Base-by-base conservation (phyloP, 2,888 invertebrate genomes). In the Acheta domesticus region DNA sequence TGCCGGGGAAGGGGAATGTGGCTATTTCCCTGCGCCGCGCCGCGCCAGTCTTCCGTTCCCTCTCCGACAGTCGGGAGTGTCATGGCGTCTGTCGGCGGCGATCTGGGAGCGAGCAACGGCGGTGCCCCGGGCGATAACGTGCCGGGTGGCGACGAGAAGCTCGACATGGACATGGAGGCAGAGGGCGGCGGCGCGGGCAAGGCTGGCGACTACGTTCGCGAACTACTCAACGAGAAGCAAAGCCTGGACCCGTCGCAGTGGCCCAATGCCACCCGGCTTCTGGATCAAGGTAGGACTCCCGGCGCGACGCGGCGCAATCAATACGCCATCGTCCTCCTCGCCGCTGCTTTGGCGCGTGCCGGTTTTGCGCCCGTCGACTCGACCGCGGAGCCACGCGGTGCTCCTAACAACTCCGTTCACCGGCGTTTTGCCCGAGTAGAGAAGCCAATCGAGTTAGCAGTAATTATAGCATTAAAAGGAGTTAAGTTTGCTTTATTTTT, bases 161-260 rank as follows among this genome's bases (percentile, higher is more conserved):
- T 21, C 49, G 81, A 80, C 20, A 79, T 80, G 75, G 82, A 82
- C 48, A 80, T 80, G 75, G 81, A 77, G 74, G 49, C 74, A 1
- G 49, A 49, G 62, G 76, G 77, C 76, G 8, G 36, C 36, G 16
- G 77, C 16, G 76, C 77, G 19, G 82, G 80, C 73, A 82, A 82
- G 76, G 93, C 93, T 85, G 92, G 90, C 79, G 94, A 94, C 87
- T 94, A 94, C 85, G 91, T 94, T 85, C 89, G 92, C 36, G 93
- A 94, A 85, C 88, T 94, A 80, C 85, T 94, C 81, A 90, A 91
- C 77, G 94, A 94, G 85, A 93, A 93, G 86, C 89, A 91, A 80
- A 90, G 90, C 83, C 88, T 93, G 83, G 92, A 90, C 83, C 88
- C 90, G 83, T 88, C 90, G 78, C 93, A 93, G 85, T 92, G 91